phyloP scores from a whole-genome alignment of 2,797 vertebrate genomes.

The Uromys caudimaculatus region DNA sequence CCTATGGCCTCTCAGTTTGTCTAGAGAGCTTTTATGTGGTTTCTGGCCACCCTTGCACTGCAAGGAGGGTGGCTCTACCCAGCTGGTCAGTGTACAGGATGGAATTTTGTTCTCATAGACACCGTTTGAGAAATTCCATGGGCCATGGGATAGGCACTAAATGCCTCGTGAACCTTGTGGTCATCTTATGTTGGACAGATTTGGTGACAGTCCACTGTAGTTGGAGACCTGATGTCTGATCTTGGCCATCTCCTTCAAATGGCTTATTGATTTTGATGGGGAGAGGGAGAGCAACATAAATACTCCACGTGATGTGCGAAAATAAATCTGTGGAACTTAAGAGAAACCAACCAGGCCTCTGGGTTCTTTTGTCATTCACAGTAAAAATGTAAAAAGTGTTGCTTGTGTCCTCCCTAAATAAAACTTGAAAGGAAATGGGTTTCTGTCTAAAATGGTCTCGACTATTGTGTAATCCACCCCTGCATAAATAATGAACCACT shows the following conservation, averaged over 20 bases:
- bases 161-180: background rate
- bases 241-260: slow-evolving; percentile 57
- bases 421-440: background rate
- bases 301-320: slow-evolving; percentile 70
- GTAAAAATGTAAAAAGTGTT: slow-evolving; percentile 46
- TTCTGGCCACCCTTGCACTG: background rate
- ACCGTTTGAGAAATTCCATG: background rate
- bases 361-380: slow-evolving; percentile 35
- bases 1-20: background rate
- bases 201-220: slow-evolving; percentile 8
- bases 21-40: background rate
- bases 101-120: background rate
- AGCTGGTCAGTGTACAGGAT: background rate
- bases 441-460: slow-evolving; percentile 27
- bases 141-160: background rate
- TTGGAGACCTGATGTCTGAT: slow-evolving; percentile 15
- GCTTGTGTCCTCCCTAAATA: background rate
- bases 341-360: slow-evolving; percentile 40
- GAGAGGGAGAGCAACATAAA: slow-evolving; percentile 64
- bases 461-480: background rate
- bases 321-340: slow-evolving; percentile 55
- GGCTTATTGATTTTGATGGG: slow-evolving; percentile 72
- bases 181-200: background rate
- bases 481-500: slow-evolving; percentile 9
- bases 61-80: background rate